Base-by-base conservation (phyloP, 2,797 vertebrate genomes). In the Pseudochaenichthys georgianus region DNA sequence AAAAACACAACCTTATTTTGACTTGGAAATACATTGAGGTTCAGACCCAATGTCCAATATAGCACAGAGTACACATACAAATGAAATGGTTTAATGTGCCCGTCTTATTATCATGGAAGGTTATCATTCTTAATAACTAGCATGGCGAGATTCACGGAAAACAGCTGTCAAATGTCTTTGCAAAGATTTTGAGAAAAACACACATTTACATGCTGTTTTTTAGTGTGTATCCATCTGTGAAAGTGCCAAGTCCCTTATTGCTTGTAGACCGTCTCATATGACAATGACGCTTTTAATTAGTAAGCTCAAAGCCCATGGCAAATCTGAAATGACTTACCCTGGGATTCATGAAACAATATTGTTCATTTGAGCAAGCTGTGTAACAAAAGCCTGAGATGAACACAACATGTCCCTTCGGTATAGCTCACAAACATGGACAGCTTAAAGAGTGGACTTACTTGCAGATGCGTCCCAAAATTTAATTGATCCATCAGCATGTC, bases 381-480 rank as follows among this genome's bases (percentile, higher is more conserved):
- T 9, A 62, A 55, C 41, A 70, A 52, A 43, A 46, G 41, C 12
- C 31, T 13, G 23, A 45, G 4, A 4, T 45, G 15, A 64, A 73
- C 13, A 69, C 41, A 63, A 51, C 19, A 15, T 15, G 47, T 16
- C 16, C 45, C 28, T 60, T 73, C 21, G 46, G 19, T 51, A 5
- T 2, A 48, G 31, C 38, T 63, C 61, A 58, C 0, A 70, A 17
- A 50, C 2, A 64, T 19, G 55, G 38, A 59, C 38, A 8, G 2
- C 10, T 53, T 34, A 48, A 16, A 60, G n/a, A 64, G 64, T 51
- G 79, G 86, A 97, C 98, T 97, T 97, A 99, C 98, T 98, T 92
- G 98, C 98, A 91, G 98, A 98, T 81, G 97, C 98, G 82, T 99
- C 98, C 98, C 98, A 99, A 95, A 99, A 99, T 90, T 99, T 99